Evolutionary conservation across 2,113 vertebrate genomes (phyloP), one percentile per base, ranked within the genome.

Genomic region (Pteronura brasiliensis): DNA sequence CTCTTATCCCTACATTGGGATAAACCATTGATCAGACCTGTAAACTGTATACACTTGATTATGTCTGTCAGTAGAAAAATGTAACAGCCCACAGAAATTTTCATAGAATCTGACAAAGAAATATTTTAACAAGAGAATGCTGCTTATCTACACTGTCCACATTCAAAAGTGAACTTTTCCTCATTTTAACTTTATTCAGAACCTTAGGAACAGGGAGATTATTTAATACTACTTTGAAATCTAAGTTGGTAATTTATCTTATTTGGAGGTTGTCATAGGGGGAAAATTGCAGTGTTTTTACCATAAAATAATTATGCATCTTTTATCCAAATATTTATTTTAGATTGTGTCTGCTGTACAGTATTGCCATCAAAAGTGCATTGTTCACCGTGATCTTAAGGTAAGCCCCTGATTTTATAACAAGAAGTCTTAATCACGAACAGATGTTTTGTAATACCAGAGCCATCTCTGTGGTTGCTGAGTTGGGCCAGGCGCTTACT

Each of bases 291-390:
- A 1, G 39, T 91, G 34, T 89, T 93, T 96, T 44, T 94, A 90
- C n/a, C 23, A 47, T 52, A 88, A 95, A 96, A 65, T 97, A 72
- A 92, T 94, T 87, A 92, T 79, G 84, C 98, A 52, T 96, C 57
- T 96, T 82, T 97, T 86, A 84, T 34, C 95, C 31, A 87, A 39
- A 81, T 98, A 72, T 98, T 97, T 96, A 42, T 99, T 99, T 98
- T 99, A 99, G 99, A 99, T 99, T 97, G 99, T 99, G 52, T 99
- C 99, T 98, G 99, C 99, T 95, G 99, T 99, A 95, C 99, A 99
- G 98, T 99, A 99, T 98, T 99, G 99, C 97, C 99, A 99, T 98
- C 99, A 99, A 96, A 99, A 99, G 96, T 99, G 99, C 98, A 99
- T 99, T 98, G 99, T 99, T 98, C 99, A 99, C 98, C 99, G 99